Conservation (phyloP, 2,797 vertebrate species). For the Tapirus indicus region DNA sequence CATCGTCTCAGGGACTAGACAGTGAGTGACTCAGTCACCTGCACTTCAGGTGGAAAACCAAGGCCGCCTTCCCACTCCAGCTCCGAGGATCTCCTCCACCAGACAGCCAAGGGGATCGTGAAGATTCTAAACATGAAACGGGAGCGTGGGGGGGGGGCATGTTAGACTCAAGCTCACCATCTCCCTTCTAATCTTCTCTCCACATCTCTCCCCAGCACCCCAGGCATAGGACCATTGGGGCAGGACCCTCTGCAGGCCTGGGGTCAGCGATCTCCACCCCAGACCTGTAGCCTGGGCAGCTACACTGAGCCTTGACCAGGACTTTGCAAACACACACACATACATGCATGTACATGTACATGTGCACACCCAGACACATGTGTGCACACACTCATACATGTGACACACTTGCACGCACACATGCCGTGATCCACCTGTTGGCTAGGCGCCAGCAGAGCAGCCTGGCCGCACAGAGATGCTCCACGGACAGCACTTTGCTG, state of each 20-base stretch:
- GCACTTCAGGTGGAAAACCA: background rate
- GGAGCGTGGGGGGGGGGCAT: background rate
- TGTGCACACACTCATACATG: background rate
- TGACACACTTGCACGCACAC: background rate
- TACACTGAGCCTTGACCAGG: background rate
- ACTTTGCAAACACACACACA: background rate
- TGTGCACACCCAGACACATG: background rate
- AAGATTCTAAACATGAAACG: background rate
- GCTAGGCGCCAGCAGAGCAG: background rate
- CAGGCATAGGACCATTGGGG: too few relatives aligned
- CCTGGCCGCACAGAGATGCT: background rate
- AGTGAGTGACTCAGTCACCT: background rate
- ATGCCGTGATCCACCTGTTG: background rate
- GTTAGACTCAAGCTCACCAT: too few relatives aligned
- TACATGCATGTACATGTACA: background rate
- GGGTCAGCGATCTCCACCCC: background rate
- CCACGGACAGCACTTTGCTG: background rate
- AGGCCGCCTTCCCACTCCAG: accelerated
- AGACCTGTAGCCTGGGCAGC: background rate
- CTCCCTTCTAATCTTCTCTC: too few relatives aligned
- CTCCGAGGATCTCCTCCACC: background rate
- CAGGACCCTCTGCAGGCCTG: background rate
- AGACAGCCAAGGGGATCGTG: background rate
- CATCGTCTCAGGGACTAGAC: accelerated
- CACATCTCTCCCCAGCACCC: background rate